These are phyloP conservation scores for Aegithalos caudatus DNA, from an alignment of 2,113 vertebrate species.

Conservation along the genomic window DNA sequence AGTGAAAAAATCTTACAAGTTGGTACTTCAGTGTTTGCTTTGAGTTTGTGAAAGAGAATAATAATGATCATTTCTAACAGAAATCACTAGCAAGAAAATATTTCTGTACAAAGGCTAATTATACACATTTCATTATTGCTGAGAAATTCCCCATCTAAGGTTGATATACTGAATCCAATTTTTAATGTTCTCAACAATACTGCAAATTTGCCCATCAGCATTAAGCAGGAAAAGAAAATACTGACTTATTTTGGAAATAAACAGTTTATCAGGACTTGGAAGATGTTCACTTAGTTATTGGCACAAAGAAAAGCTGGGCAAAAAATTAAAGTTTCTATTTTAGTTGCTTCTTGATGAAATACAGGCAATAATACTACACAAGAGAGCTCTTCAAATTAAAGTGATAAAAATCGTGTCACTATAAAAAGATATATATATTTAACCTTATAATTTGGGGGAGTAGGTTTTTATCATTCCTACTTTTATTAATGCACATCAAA, in stretches of 20 bases:
- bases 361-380: not conserved
- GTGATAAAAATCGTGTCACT: not conserved
- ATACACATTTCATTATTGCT: not conserved
- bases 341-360: not conserved
- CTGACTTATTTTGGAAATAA: not conserved
- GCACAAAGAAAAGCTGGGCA: not conserved
- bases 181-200: not conserved
- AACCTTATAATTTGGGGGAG: not conserved
- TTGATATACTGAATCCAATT: not conserved
- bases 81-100: not conserved
- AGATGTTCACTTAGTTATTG: not conserved
- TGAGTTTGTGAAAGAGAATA: not conserved
- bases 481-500: not conserved
- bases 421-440: not conserved
- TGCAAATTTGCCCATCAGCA: not conserved
- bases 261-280: not conserved
- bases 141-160: not conserved
- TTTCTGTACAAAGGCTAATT: not conserved
- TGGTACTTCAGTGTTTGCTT: not conserved
- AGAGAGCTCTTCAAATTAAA: not conserved
- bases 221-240: not conserved
- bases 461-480: not conserved
- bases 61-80: not conserved
- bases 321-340: not conserved
- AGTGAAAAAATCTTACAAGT: not conserved